These are phyloP conservation scores for Epizoanthus ramosus DNA, from an alignment of 92 coral and sea anemone species.

Conservation along the genomic window DNA sequence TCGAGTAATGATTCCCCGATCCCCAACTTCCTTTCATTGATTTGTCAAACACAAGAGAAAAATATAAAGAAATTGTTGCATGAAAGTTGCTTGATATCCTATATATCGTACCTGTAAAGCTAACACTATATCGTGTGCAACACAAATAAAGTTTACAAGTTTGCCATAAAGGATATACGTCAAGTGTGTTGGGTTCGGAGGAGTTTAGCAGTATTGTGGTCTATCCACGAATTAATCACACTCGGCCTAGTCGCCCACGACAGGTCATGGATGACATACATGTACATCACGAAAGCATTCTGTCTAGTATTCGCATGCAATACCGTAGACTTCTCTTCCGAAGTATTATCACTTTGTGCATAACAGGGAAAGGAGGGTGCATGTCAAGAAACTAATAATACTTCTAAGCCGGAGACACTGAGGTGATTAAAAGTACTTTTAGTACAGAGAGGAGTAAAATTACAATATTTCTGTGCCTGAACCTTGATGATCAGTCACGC, in stretches of 20 bases:
- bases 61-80: background rate
- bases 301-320: conserved; percentile 16
- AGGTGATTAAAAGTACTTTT: no score
- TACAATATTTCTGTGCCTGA: no score
- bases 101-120: no score
- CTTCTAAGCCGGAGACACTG: background rate
- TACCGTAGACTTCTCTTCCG: background rate
- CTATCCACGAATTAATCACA: conserved; percentile 9
- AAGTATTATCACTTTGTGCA: background rate
- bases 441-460: no score
- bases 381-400: no score
- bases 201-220: conserved; percentile 24
- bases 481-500: background rate
- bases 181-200: conserved; percentile 19
- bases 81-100: no score
- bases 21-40: background rate
- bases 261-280: conserved; percentile 7
- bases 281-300: conserved; percentile 5
- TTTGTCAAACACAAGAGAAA: background rate
- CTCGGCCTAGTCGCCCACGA: conserved; percentile 18
- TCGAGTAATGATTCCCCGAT: background rate
- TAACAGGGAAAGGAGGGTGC: no score
- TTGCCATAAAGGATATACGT: conserved; percentile 13
- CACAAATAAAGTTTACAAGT: background rate
- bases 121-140: background rate